Percentiles rank a stretch among this genome's conserved stretches.
These are phyloP conservation scores for Epizoanthus fatuus DNA, from an alignment of 92 coral and sea anemone species.

Conservation along the genomic window DNA sequence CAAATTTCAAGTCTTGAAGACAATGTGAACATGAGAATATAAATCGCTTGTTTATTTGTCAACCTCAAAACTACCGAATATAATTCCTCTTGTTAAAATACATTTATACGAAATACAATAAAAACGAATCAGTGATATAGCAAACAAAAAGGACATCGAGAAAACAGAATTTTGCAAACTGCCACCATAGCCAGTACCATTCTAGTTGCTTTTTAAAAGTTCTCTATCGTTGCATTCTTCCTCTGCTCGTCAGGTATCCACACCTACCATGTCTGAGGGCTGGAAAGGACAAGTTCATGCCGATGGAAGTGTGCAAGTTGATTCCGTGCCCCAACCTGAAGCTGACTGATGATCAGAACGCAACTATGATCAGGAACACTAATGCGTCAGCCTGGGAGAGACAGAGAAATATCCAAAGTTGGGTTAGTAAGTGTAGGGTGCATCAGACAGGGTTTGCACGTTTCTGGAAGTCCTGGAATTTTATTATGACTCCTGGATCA, in stretches of 20 bases:
- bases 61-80: no score
- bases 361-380: constrained; percentile 42
- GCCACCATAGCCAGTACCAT: background rate
- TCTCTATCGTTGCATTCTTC: background rate
- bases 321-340: constrained; percentile 40
- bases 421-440: constrained; percentile 14
- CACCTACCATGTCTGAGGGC: constrained; percentile 58
- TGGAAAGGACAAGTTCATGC: constrained; percentile 46
- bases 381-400: constrained; percentile 42
- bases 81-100: no score
- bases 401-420: constrained; percentile 13
- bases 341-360: constrained; percentile 42
- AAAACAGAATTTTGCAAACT: background rate
- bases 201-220: no score
- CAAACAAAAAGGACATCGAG: background rate
- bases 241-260: constrained; percentile 42
- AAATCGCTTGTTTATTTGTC: no score
- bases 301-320: constrained; percentile 39
- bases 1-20: no score
- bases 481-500: no score
- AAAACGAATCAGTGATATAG: no score
- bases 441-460: no score
- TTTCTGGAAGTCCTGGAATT: no score
- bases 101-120: no score
- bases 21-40: no score